phyloP scores from a whole-genome alignment of 2,888 invertebrate genomes.

The Tanypteryx hageni region DNA sequence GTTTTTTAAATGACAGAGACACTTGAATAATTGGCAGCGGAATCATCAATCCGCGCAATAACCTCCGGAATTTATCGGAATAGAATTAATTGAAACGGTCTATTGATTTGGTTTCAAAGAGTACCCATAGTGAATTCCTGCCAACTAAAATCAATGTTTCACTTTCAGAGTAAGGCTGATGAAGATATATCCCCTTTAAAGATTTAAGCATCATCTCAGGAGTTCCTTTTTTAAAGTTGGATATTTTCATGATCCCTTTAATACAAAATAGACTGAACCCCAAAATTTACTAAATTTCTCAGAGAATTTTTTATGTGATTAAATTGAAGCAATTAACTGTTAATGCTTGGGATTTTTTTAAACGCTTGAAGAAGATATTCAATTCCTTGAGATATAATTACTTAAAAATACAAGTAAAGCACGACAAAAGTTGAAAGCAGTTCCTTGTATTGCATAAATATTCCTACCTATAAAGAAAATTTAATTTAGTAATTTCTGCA shows the following conservation, averaged over 20 bases:
- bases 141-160: background rate
- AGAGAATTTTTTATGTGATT: too few relatives aligned
- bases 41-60: background rate
- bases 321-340: too few relatives aligned
- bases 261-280: background rate
- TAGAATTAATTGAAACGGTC: background rate
- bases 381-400: too few relatives aligned
- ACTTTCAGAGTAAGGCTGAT: background rate
- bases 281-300: background rate
- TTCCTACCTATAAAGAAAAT: too few relatives aligned
- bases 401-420: too few relatives aligned
- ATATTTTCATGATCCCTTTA: background rate
- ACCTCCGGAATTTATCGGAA: background rate
- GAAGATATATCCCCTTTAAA: background rate
- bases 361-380: too few relatives aligned
- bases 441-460: too few relatives aligned
- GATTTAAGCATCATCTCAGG: slow-evolving; percentile 12
- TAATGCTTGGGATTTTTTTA: too few relatives aligned
- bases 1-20: too few relatives aligned
- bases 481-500: too few relatives aligned
- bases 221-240: slow-evolving; percentile 32
- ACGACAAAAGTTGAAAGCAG: too few relatives aligned
- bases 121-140: background rate
- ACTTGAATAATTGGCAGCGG: too few relatives aligned
- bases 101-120: background rate